A percentile compares a stretch with the other conserved stretches of the same genome.
phyloP scores from a whole-genome alignment of 2,888 invertebrate genomes.

The Ophion slaviceki region DNA sequence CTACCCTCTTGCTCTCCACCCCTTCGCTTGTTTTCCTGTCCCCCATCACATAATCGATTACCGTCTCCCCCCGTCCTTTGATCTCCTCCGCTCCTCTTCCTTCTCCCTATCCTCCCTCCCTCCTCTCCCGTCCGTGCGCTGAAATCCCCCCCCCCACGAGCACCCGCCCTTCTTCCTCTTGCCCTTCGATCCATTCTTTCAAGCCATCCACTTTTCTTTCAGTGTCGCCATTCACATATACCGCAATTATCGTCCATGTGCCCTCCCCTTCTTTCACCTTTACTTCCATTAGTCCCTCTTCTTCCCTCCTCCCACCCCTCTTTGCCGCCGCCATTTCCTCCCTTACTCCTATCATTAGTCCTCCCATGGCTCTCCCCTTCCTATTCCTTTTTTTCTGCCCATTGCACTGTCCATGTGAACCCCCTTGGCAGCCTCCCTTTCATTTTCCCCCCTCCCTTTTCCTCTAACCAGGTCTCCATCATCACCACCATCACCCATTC shows the following conservation, averaged over 20 bases:
- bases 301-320: neutral
- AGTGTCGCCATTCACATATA: slow-evolving; percentile 51
- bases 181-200: slow-evolving; percentile 1
- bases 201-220: slow-evolving; percentile 23
- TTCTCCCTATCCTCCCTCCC: neutral
- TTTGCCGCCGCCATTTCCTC: neutral
- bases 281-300: slow-evolving; percentile 13
- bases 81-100: no score
- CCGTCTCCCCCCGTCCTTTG: neutral
- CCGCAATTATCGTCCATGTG: slow-evolving; percentile 26
- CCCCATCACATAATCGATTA: neutral
- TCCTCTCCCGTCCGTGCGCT: slow-evolving; percentile 51
- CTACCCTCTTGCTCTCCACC: neutral
- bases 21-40: neutral
- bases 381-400: no score
- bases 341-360: no score
- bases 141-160: slow-evolving; percentile 49
- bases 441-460: no score
- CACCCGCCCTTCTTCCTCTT: neutral
- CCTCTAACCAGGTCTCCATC: no score
- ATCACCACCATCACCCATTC: no score
- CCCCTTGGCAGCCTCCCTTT: no score
- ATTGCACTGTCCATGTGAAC: no score
- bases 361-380: no score
- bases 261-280: slow-evolving; percentile 3